A percentile compares a stretch with the other conserved stretches of the same genome.
These are phyloP conservation scores for Dryobotodes eremita DNA, from an alignment of 2,888 invertebrate species.

Conservation along the genomic window DNA sequence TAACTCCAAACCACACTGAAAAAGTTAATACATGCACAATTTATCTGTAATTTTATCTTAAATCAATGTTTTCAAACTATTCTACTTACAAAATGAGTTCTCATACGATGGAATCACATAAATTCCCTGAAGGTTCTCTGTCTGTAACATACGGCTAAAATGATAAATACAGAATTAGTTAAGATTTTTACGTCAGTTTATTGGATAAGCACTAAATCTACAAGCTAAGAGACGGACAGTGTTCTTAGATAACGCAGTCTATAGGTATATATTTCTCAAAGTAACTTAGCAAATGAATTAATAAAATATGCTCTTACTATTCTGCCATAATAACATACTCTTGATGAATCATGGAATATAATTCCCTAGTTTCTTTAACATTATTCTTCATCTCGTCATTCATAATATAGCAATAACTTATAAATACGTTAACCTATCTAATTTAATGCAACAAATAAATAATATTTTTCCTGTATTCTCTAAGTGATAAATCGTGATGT, in stretches of 20 bases:
- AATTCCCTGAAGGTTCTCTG: conserved; percentile 96
- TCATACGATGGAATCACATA: conserved; percentile 98
- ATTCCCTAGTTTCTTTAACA: conserved; percentile 91
- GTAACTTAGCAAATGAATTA: background rate
- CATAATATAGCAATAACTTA: conserved; percentile 70
- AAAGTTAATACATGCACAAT: conserved; percentile 60
- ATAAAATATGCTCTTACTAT: conserved; percentile 93
- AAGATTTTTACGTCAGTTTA: background rate
- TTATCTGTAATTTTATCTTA: background rate
- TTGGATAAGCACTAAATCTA: background rate
- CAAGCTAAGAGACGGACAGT: background rate
- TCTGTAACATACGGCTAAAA: conserved; percentile 95
- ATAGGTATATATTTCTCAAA: background rate
- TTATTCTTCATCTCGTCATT: conserved; percentile 79
- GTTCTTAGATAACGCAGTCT: background rate
- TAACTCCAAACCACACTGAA: conserved; percentile 97
- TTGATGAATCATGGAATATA: conserved; percentile 94
- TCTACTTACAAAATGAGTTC: conserved; percentile 94
- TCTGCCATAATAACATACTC: conserved; percentile 98
- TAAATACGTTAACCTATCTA: background rate
- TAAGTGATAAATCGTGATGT: background rate
- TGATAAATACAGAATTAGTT: conserved; percentile 11
- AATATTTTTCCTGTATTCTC: background rate
- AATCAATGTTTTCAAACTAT: background rate
- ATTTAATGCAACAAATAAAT: conserved; percentile 1